phyloP scores from a whole-genome alignment of 2,113 vertebrate species.

The Festucalex cinctus region DNA sequence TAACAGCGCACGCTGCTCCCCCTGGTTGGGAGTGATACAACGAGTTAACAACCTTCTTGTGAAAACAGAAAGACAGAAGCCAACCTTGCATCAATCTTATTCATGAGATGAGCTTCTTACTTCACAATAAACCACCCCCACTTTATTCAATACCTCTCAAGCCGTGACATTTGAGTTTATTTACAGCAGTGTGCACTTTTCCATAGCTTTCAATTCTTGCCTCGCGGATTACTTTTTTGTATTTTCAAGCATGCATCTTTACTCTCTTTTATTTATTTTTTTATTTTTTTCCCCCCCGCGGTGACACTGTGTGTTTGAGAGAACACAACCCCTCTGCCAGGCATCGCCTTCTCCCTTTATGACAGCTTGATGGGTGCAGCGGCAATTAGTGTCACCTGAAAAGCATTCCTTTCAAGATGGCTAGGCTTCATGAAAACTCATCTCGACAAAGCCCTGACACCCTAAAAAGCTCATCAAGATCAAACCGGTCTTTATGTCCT shows the following conservation, averaged over 20 bases:
- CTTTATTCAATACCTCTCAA: conserved; percentile 21
- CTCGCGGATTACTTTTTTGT: conserved; percentile 48
- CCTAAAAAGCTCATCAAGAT: conserved; percentile 72
- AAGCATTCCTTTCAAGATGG: conserved; percentile 57
- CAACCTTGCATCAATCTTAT: conserved; percentile 7
- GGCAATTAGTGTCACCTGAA: conserved; percentile 78
- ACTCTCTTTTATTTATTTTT: conserved; percentile 14
- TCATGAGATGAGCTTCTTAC: conserved; percentile 32
- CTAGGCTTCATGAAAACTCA: conserved; percentile 62
- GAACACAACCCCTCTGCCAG: conserved; percentile 38
- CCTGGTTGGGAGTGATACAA: neutral
- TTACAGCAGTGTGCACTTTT: conserved; percentile 48
- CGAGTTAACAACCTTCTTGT: neutral
- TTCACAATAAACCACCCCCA: conserved; percentile 38
- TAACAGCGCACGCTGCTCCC: neutral
- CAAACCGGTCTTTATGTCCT: conserved; percentile 70
- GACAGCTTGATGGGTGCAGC: conserved; percentile 64
- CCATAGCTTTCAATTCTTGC: conserved; percentile 68
- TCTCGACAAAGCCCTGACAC: conserved; percentile 59
- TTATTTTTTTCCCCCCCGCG: conserved; percentile 21
- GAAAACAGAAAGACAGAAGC: neutral
- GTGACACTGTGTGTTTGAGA: conserved; percentile 41
- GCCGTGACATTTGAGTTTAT: conserved; percentile 42
- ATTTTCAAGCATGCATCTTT: conserved; percentile 40
- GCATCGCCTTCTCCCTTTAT: conserved; percentile 56